phyloP scores from a whole-genome alignment of 2,113 vertebrate species.

The Nothocercus julius region DNA sequence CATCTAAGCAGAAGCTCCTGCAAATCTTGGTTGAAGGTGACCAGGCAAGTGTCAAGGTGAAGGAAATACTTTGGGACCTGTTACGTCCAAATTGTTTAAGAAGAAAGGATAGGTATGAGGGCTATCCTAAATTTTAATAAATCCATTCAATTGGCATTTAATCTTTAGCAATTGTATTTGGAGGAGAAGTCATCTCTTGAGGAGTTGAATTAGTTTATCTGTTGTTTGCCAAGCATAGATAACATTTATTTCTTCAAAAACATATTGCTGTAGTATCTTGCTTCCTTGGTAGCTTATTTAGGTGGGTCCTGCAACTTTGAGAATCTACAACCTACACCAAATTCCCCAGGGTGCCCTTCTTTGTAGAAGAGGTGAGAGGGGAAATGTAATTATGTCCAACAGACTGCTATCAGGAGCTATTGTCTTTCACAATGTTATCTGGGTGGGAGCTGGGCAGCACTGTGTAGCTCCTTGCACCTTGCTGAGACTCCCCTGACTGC shows the following conservation, averaged over 20 bases:
- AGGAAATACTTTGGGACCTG: not conserved
- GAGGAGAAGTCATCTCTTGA: not conserved
- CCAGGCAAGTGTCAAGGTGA: not conserved
- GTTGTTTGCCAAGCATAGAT: not conserved
- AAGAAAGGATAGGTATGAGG: not conserved
- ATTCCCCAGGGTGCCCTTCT: not conserved
- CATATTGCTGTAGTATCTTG: not conserved
- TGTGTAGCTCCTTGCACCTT: not conserved
- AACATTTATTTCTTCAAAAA: slow-evolving; percentile 18
- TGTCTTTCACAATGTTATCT: slow-evolving; percentile 14
- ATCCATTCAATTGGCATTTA: not conserved
- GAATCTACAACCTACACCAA: not conserved
- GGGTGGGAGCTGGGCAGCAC: not conserved
- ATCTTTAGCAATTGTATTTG: not conserved
- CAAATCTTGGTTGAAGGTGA: not conserved
- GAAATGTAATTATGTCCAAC: not conserved
- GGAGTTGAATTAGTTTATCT: not conserved
- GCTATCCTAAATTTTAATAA: slow-evolving; percentile 9
- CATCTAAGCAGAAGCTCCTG: not conserved
- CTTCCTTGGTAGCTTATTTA: not conserved
- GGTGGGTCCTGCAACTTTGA: not conserved
- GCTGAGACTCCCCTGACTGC: not conserved
- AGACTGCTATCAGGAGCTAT: not conserved
- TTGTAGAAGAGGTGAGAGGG: not conserved
- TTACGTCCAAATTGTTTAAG: not conserved